Evolutionary conservation across 2,113 vertebrate genomes (phyloP).

Genomic region (Oncorhynchus masou): DNA sequence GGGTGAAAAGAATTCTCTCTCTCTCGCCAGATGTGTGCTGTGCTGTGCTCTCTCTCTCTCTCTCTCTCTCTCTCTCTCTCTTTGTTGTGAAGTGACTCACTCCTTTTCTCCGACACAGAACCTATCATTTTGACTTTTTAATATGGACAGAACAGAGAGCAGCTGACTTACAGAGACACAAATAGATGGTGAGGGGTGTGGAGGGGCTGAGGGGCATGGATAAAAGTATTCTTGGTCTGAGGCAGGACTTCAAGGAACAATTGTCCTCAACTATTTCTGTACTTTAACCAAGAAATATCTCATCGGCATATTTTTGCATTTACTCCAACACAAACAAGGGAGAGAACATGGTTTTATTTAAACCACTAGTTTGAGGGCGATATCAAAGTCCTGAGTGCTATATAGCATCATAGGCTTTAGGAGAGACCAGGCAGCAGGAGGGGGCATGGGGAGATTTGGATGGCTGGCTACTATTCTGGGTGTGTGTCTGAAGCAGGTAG

Average conservation of each 20-base stretch:
- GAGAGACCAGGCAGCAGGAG: background rate
- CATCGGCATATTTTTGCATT: background rate
- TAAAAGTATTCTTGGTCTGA: conserved; percentile 24
- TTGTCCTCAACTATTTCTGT: background rate
- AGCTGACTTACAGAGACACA: conserved; percentile 41
- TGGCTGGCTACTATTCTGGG: background rate
- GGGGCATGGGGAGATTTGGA: background rate
- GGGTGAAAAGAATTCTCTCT: conserved; percentile 36
- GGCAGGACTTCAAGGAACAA: conserved; percentile 3
- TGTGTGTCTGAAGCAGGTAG: background rate
- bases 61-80: conserved; percentile 17
- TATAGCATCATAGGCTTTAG: too few species aligned
- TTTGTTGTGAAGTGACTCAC: conserved; percentile 53
- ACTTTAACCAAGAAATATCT: background rate
- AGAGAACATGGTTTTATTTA: background rate
- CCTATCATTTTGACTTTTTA: conserved; percentile 69
- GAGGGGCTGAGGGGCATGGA: conserved; percentile 39
- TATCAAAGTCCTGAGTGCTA: background rate
- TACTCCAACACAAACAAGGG: conserved; percentile 6
- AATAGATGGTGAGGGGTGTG: conserved; percentile 51
- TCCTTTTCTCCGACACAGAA: conserved; percentile 53
- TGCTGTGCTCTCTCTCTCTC: conserved; percentile 15
- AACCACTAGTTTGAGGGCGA: background rate
- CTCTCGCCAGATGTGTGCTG: conserved; percentile 50
- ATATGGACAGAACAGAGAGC: conserved; percentile 52